These are phyloP conservation scores for Propsilocerus akamusi DNA, from an alignment of 1,140 invertebrate species.

Conservation along the genomic window DNA sequence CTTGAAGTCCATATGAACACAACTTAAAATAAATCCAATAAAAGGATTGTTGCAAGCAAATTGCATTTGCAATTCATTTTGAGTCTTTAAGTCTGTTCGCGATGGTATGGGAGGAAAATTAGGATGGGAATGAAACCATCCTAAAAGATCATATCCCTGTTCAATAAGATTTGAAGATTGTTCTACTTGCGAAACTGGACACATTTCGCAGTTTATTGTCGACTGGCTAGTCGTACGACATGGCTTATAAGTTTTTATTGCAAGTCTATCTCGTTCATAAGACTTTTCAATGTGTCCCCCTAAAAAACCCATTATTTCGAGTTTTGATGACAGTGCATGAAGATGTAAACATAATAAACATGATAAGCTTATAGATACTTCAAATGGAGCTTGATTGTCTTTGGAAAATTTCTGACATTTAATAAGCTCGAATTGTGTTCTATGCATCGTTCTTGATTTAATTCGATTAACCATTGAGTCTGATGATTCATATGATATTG, in stretches of 20 bases:
- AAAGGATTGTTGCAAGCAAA: constrained; percentile 25
- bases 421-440: constrained; percentile 25
- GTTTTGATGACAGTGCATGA: constrained; percentile 42
- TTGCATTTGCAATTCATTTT: constrained; percentile 31
- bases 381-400: constrained; percentile 35
- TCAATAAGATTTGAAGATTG: constrained; percentile 31
- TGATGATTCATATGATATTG: constrained; percentile 8
- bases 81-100: constrained; percentile 37
- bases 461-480: constrained; percentile 12
- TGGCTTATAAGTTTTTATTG: constrained; percentile 31
- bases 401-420: constrained; percentile 30
- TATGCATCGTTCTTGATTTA: constrained; percentile 15
- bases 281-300: constrained; percentile 30
- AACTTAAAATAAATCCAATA: constrained; percentile 36
- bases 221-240: constrained; percentile 34
- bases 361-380: constrained; percentile 32
- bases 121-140: constrained; percentile 49
- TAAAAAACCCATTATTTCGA: constrained; percentile 53
- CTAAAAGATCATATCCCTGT: constrained; percentile 29
- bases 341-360: constrained; percentile 44
- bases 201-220: constrained; percentile 56
- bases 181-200: constrained; percentile 39
- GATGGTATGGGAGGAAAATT: constrained; percentile 41
- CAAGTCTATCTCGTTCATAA: constrained; percentile 15
- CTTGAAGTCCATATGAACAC: constrained; percentile 16